Percentiles rank a stretch among this genome's conserved stretches.
These are phyloP conservation scores for Aphelinus certus DNA, from an alignment of 1,140 invertebrate genomes.

Conservation along the genomic window DNA sequence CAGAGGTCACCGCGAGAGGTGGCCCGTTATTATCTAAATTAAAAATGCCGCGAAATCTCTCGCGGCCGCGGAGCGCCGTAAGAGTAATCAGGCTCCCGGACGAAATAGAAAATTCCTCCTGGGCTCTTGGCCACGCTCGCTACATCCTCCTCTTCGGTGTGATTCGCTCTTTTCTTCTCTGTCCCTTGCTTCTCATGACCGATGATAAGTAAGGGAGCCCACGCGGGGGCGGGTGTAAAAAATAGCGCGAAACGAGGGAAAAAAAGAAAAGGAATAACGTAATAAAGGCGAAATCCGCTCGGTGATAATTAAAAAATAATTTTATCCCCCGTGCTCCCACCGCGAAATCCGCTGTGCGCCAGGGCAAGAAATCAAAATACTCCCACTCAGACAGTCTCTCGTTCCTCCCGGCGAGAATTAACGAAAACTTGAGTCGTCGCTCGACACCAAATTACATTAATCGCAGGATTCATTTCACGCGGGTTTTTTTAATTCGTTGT, in stretches of 20 bases:
- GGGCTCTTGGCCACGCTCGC: constrained; percentile 29
- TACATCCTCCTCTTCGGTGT: constrained; percentile 9
- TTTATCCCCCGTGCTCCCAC: constrained; percentile 43
- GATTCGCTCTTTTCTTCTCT: neutral
- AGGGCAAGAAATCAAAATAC: constrained; percentile 31
- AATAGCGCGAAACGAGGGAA: neutral
- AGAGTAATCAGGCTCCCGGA: constrained; percentile 38
- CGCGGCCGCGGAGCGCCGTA: constrained; percentile 1
- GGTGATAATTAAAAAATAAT: constrained; percentile 62
- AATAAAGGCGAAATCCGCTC: constrained; percentile 53
- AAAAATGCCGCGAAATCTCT: constrained; percentile 41
- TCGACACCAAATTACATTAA: no score
- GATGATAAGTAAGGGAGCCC: constrained; percentile 38
- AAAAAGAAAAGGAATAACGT: constrained; percentile 18
- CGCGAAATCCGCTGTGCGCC: constrained; percentile 16
- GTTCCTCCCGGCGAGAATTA: no score
- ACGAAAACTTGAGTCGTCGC: no score
- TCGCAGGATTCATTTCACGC: no score
- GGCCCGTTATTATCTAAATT: constrained; percentile 40
- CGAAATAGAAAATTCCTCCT: constrained; percentile 49
- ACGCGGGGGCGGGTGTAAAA: neutral
- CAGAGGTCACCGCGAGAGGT: constrained; percentile 32
- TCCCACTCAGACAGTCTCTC: no score
- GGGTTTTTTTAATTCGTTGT: no score
- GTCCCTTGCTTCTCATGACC: neutral